phyloP scores from a whole-genome alignment of 2,888 invertebrate species.

The Schrankia costaestrigalis region DNA sequence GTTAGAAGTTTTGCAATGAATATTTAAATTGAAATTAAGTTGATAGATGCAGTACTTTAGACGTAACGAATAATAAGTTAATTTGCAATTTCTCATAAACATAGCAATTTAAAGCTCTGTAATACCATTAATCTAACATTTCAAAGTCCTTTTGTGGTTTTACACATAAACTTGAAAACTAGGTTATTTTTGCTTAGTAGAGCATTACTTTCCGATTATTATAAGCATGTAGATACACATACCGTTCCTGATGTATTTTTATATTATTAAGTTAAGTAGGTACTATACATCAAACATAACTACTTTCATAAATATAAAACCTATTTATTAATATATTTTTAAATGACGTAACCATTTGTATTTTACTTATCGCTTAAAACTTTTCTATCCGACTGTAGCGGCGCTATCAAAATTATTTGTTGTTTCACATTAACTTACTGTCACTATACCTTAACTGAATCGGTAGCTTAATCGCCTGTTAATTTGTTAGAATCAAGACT shows the following conservation, averaged over 20 bases:
- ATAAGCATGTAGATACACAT: too few relatives aligned
- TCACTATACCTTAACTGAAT: slow-evolving; percentile 62
- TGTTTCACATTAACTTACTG: slow-evolving; percentile 63
- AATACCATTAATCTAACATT: too few relatives aligned
- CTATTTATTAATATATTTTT: not conserved
- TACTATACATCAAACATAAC: too few relatives aligned
- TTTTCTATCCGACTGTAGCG: slow-evolving; percentile 33
- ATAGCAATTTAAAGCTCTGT: not conserved
- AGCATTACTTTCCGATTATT: too few relatives aligned
- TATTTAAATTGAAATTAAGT: slow-evolving; percentile 2
- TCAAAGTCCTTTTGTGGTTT: too few relatives aligned
- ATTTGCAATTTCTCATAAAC: not conserved
- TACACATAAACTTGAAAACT: too few relatives aligned
- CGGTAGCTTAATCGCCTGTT: slow-evolving; percentile 78
- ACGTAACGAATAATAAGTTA: not conserved
- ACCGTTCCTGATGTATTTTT: too few relatives aligned
- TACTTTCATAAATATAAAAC: too few relatives aligned
- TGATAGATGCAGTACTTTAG: not conserved
- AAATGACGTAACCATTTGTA: not conserved
- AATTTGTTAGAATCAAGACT: slow-evolving; percentile 73
- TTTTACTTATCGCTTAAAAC: not conserved
- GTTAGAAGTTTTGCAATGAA: not conserved
- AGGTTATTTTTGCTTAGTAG: too few relatives aligned
- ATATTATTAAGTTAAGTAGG: too few relatives aligned
- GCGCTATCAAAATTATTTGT: slow-evolving; percentile 63